Percentiles rank a stretch among this genome's conserved stretches.
These are phyloP conservation scores for Platichthys flesus DNA, from an alignment of 2,113 vertebrate genomes.

Conservation along the genomic window DNA sequence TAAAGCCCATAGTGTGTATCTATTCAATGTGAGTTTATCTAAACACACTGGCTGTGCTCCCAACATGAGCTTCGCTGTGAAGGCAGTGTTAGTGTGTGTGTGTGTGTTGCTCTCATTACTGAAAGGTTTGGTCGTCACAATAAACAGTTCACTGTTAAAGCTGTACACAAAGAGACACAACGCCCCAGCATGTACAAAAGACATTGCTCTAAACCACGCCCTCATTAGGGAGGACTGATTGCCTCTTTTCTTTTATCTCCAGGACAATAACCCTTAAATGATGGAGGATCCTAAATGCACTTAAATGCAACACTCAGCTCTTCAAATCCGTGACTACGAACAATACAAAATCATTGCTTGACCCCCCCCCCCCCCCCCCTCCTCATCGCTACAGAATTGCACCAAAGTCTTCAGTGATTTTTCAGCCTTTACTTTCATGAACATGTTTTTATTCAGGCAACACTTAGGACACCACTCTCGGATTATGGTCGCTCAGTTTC, in stretches of 20 bases:
- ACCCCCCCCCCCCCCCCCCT: neutral
- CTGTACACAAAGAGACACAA: constrained; percentile 39
- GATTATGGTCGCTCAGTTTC: constrained; percentile 74
- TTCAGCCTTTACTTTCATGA: constrained; percentile 57
- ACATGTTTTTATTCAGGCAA: constrained; percentile 56
- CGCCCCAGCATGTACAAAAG: constrained; percentile 32
- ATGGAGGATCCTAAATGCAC: constrained; percentile 55
- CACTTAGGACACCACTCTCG: constrained; percentile 46
- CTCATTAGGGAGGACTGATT: constrained; percentile 65
- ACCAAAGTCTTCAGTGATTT: constrained; percentile 53
- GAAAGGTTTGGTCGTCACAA: constrained; percentile 24
- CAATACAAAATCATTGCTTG: constrained; percentile 50
- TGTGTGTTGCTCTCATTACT: neutral
- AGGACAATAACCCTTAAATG: constrained; percentile 58
- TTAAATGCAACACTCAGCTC: constrained; percentile 56
- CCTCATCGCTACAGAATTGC: neutral
- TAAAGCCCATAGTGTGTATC: neutral
- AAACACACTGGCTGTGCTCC: neutral
- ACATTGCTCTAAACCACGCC: constrained; percentile 42
- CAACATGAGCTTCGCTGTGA: neutral
- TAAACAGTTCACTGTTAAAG: neutral
- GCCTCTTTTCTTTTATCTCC: constrained; percentile 58
- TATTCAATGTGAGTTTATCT: neutral
- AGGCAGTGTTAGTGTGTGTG: neutral
- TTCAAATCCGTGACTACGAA: constrained; percentile 38